phyloP scores from a whole-genome alignment of 2,113 vertebrate genomes.

The Passer domesticus region DNA sequence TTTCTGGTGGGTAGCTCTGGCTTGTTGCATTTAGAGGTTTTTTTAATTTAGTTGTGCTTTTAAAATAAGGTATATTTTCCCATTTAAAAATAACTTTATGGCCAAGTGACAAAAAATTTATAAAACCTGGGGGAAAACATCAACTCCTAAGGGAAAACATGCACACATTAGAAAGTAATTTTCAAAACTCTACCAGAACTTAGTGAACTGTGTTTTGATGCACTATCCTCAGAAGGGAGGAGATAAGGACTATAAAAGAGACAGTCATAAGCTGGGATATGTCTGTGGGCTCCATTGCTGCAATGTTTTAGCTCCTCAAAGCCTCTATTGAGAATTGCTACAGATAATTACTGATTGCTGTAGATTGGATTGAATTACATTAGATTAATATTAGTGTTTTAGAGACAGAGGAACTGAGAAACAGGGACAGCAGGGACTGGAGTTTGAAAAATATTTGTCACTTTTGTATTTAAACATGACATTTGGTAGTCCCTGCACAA shows the following conservation, averaged over 20 bases:
- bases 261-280: neutral
- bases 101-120: neutral
- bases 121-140: neutral
- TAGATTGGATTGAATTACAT: constrained; percentile 1
- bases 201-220: neutral
- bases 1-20: neutral
- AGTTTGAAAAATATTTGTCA: neutral
- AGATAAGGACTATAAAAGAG: neutral
- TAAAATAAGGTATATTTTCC: neutral
- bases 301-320: neutral
- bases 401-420: neutral
- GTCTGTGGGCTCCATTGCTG: neutral
- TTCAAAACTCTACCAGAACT: neutral
- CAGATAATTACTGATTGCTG: neutral
- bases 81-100: neutral
- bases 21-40: neutral
- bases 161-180: neutral
- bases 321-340: neutral
- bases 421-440: neutral
- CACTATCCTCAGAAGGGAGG: neutral
- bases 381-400: neutral
- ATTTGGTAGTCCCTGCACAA: neutral
- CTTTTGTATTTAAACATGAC: neutral
- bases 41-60: neutral
- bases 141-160: neutral